Evolutionary conservation across 2,888 invertebrate species (phyloP).

Genomic region (Psylliodes chrysocephalus): DNA sequence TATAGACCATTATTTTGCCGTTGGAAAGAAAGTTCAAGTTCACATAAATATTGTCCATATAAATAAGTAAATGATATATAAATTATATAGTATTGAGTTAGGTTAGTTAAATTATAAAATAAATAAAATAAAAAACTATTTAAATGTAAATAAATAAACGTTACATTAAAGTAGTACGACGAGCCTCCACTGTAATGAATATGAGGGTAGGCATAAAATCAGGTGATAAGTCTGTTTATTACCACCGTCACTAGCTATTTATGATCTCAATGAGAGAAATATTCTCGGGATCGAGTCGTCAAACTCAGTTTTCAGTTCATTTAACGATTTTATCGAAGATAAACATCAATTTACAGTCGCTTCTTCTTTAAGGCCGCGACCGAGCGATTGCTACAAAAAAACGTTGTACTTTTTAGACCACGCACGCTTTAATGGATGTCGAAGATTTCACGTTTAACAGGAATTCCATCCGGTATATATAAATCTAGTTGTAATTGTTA

Average conservation of each 20-base stretch:
- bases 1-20: no score
- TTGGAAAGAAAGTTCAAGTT: no score
- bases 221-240: conserved; percentile 39
- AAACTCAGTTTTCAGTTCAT: conserved; percentile 12
- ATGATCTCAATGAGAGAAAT: conserved; percentile 13
- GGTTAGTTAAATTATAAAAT: no score
- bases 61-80: no score
- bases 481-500: no score
- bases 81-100: no score
- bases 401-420: conserved; percentile 15
- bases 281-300: conserved; percentile 6
- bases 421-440: conserved; percentile 2
- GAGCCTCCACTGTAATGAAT: no score
- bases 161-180: no score
- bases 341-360: conserved; percentile 12
- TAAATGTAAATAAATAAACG: no score
- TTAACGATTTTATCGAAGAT: conserved; percentile 22
- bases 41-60: no score
- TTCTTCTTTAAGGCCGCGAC: conserved; percentile 1
- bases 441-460: not conserved
- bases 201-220: conserved; percentile 36
- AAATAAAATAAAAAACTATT: no score
- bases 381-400: conserved; percentile 12
- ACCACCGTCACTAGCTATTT: conserved; percentile 19
- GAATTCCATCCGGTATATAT: not conserved